Evolutionary conservation across 2,888 invertebrate genomes (phyloP).

Genomic region (Linnaemya tessellans): DNA sequence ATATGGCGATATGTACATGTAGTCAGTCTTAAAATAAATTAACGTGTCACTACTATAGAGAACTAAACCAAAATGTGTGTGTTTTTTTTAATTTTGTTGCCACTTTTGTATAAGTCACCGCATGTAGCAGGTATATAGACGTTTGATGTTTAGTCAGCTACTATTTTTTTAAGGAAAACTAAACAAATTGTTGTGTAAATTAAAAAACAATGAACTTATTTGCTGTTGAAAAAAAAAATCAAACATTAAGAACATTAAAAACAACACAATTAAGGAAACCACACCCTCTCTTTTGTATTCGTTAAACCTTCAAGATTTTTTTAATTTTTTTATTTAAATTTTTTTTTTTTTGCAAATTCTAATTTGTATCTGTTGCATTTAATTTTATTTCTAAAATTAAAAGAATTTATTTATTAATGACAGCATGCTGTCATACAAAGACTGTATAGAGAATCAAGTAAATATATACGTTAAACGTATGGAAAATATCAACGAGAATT

Average conservation of each 20-base stretch:
- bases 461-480: neutral
- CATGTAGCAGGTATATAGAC: neutral
- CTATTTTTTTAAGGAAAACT: neutral
- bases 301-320: slow-evolving; percentile 29
- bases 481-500: slow-evolving; percentile 12
- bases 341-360: slow-evolving; percentile 41
- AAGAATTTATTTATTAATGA: slow-evolving; percentile 53
- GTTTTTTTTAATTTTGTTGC: too few relatives aligned
- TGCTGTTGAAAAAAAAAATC: slow-evolving; percentile 14
- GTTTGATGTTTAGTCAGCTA: neutral
- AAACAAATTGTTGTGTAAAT: slow-evolving; percentile 9
- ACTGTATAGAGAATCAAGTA: neutral
- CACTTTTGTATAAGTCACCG: too few relatives aligned
- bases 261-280: slow-evolving; percentile 48
- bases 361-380: slow-evolving; percentile 48
- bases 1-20: too few relatives aligned
- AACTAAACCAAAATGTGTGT: too few relatives aligned
- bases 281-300: slow-evolving; percentile 54
- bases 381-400: slow-evolving; percentile 43
- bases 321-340: neutral
- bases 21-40: too few relatives aligned
- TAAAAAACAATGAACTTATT: slow-evolving; percentile 19
- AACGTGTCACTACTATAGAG: too few relatives aligned
- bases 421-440: slow-evolving; percentile 49
- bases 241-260: slow-evolving; percentile 20